These are phyloP conservation scores for Ditula angustiorana DNA, from an alignment of 2,888 invertebrate genomes.

Conservation along the genomic window DNA sequence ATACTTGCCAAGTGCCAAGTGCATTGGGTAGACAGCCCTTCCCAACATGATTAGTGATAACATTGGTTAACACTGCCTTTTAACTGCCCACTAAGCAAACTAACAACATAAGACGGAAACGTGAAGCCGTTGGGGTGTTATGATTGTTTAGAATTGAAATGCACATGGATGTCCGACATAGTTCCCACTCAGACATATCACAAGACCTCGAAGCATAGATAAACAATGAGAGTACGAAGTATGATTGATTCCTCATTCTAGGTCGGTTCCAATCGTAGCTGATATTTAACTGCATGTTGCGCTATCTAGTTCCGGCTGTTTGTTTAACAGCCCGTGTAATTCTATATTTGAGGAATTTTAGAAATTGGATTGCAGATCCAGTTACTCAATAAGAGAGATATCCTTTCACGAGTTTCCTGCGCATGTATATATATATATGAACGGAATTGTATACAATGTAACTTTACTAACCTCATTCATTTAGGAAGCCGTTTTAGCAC, in stretches of 20 bases:
- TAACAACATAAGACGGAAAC: slow-evolving; percentile 18
- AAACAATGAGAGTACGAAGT: slow-evolving; percentile 31
- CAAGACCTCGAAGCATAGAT: slow-evolving; percentile 18
- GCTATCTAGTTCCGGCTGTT: slow-evolving; percentile 34
- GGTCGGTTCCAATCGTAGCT: slow-evolving; percentile 32
- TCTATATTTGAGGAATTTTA: slow-evolving; percentile 30
- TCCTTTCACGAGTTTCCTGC: slow-evolving; percentile 13
- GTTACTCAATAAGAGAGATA: slow-evolving; percentile 19
- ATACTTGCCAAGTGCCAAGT: background rate
- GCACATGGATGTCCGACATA: slow-evolving; percentile 5
- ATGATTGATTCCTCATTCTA: slow-evolving; percentile 32
- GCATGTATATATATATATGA: no score
- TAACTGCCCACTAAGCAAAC: slow-evolving; percentile 1
- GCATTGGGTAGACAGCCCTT: background rate
- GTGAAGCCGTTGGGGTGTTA: background rate
- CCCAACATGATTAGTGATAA: background rate
- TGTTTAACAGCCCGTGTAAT: slow-evolving; percentile 24
- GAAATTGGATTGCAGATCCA: slow-evolving; percentile 6
- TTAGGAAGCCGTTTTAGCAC: slow-evolving; percentile 12
- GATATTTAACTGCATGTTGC: slow-evolving; percentile 28
- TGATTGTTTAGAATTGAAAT: background rate
- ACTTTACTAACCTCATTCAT: slow-evolving; percentile 9
- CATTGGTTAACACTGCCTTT: slow-evolving; percentile 15
- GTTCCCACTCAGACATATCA: slow-evolving; percentile 30
- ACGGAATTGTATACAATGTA: slow-evolving; percentile 18